phyloP scores from a whole-genome alignment of 2,113 vertebrate species.

The Hirundichthys speculiger region DNA sequence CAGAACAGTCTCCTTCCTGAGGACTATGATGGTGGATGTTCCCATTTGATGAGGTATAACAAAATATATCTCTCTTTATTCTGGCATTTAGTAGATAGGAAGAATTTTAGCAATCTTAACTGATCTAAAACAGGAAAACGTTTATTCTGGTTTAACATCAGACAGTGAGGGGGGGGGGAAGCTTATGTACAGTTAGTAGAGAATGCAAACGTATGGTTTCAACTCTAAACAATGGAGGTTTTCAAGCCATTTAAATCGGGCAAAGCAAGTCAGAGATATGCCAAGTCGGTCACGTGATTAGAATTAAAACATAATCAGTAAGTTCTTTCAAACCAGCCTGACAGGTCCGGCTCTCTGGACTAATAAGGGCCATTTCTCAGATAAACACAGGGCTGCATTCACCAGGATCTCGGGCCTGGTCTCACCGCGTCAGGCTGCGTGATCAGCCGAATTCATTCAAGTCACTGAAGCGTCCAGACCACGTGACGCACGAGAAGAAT shows the following conservation, averaged over 20 bases:
- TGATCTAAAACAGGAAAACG: too few relatives aligned
- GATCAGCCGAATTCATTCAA: conserved; percentile 11
- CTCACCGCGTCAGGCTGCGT: neutral
- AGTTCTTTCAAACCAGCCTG: neutral
- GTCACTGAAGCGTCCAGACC: neutral
- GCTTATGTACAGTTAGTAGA: too few relatives aligned
- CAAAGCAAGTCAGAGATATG: neutral
- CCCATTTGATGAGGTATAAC: too few relatives aligned
- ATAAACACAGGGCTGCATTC: neutral
- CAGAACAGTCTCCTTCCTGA: too few relatives aligned
- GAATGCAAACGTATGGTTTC: too few relatives aligned
- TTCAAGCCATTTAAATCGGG: neutral
- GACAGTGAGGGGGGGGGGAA: too few relatives aligned
- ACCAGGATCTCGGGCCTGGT: neutral
- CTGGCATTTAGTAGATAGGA: too few relatives aligned
- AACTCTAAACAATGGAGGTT: neutral
- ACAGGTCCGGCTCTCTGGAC: neutral
- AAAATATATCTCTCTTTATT: too few relatives aligned
- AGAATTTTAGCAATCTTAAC: too few relatives aligned
- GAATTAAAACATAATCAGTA: too few relatives aligned
- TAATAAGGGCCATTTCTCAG: neutral
- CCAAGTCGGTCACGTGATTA: neutral
- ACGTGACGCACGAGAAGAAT: conserved; percentile 22
- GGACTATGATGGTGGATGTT: too few relatives aligned
- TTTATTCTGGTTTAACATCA: too few relatives aligned